A percentile compares a stretch with the other conserved stretches of the same genome.
phyloP scores from a whole-genome alignment of 2,113 vertebrate species.

The Pteronura brasiliensis region DNA sequence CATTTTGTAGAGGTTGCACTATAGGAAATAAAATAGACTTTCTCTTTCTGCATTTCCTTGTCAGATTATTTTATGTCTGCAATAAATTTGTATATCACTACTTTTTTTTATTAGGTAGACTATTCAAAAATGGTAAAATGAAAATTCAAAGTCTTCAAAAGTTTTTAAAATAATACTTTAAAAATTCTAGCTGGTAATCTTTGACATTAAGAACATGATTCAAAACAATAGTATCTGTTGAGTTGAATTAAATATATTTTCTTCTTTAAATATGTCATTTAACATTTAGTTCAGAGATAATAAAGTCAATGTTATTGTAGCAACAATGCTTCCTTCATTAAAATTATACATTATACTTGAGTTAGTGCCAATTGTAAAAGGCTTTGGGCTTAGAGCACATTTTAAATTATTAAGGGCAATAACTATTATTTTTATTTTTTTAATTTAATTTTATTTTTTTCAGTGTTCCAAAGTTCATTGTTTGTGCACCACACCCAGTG shows the following conservation, averaged over 20 bases:
- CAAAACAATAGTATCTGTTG: background rate
- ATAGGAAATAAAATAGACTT: background rate
- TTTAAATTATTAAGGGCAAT: background rate
- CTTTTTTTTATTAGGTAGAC: background rate
- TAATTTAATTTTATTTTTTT: too few relatives aligned
- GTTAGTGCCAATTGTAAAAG: background rate
- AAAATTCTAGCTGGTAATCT: background rate
- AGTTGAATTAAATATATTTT: slow-evolving; percentile 26
- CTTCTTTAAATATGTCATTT: slow-evolving; percentile 34
- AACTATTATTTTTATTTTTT: slow-evolving; percentile 28
- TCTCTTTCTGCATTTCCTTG: background rate
- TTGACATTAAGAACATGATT: background rate
- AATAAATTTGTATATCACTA: background rate
- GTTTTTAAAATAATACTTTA: background rate
- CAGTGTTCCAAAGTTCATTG: too few relatives aligned
- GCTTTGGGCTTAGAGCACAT: background rate
- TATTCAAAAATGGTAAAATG: background rate
- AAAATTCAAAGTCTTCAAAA: background rate
- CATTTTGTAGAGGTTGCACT: background rate
- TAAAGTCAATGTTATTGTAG: background rate
- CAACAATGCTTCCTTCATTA: background rate
- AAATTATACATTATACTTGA: background rate
- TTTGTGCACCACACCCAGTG: too few relatives aligned
- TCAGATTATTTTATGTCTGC: background rate
- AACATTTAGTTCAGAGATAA: background rate